Conservation (phyloP, 1,140 invertebrate species). For the Asobara japonica region DNA sequence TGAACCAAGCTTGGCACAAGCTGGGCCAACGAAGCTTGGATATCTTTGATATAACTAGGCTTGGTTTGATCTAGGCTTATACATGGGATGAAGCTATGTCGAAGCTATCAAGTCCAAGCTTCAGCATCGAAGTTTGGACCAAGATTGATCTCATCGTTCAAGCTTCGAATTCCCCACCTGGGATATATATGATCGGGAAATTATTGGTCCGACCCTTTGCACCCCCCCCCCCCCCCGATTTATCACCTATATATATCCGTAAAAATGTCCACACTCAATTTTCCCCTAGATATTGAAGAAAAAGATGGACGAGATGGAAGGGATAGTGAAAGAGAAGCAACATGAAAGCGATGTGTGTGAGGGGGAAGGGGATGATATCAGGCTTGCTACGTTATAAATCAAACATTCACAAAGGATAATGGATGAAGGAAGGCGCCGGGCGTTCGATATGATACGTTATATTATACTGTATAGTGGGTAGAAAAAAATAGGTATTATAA, state of each 20-base stretch:
- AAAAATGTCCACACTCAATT: not conserved
- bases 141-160: too few relatives aligned
- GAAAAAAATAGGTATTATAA: not conserved
- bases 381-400: conserved; percentile 32
- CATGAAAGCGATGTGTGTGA: not conserved
- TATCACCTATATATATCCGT: not conserved
- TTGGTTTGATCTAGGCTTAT: too few relatives aligned
- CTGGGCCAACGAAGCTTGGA: too few relatives aligned
- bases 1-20: too few relatives aligned
- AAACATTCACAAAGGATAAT: conserved; percentile 37
- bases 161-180: too few relatives aligned
- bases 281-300: not conserved
- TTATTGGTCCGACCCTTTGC: too few relatives aligned
- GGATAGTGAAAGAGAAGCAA: not conserved
- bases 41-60: too few relatives aligned
- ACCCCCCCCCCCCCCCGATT: too few relatives aligned
- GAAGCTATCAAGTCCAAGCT: too few relatives aligned
- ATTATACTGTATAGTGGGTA: not conserved
- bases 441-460: conserved; percentile 15
- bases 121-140: too few relatives aligned
- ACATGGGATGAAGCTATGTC: too few relatives aligned
- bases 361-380: conserved; percentile 24
- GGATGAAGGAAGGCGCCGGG: conserved; percentile 32
- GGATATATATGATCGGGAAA: too few relatives aligned
- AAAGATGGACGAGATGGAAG: not conserved